A percentile compares a stretch with the other conserved stretches of the same genome.
These are phyloP conservation scores for Dyspetes luteomarginatus DNA, from an alignment of 2,888 invertebrate genomes.

Conservation along the genomic window DNA sequence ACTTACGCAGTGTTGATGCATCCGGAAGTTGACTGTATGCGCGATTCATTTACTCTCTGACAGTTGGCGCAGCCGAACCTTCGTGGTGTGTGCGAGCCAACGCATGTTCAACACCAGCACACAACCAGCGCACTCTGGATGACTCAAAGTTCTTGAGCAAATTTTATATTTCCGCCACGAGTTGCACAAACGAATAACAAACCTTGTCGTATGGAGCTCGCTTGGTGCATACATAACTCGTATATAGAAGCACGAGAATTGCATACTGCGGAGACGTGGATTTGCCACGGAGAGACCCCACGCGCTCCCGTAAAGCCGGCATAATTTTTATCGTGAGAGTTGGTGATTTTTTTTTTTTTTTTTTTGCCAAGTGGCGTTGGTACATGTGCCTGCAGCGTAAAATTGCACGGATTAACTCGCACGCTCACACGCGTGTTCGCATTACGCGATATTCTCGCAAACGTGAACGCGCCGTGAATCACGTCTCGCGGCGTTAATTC, in stretches of 20 bases:
- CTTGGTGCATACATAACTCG: too few species aligned
- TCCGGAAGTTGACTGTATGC: slow-evolving; percentile 26
- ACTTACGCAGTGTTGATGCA: slow-evolving; percentile 34
- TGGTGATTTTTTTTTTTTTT: slow-evolving; percentile 28
- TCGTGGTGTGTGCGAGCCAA: not conserved
- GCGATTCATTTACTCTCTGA: slow-evolving; percentile 1
- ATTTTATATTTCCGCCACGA: slow-evolving; percentile 55
- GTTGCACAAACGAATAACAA: slow-evolving; percentile 40
- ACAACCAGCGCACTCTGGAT: too few species aligned
- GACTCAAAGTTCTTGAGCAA: slow-evolving; percentile 46
- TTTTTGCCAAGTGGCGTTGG: slow-evolving; percentile 36
- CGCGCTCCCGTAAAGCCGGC: slow-evolving; percentile 20
- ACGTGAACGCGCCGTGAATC: slow-evolving; percentile 49
- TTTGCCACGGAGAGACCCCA: slow-evolving; percentile 8
- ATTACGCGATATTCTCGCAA: slow-evolving; percentile 36
- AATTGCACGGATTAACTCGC: not conserved
- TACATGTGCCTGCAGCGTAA: slow-evolving; percentile 2
- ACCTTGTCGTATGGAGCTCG: slow-evolving; percentile 16
- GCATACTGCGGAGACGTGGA: not conserved
- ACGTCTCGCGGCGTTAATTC: slow-evolving; percentile 64
- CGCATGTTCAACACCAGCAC: not conserved
- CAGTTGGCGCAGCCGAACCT: slow-evolving; percentile 6
- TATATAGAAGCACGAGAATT: too few species aligned
- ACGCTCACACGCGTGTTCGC: slow-evolving; percentile 12
- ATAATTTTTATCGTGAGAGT: slow-evolving; percentile 47